These are phyloP conservation scores for Ennomos erosarius DNA, from an alignment of 2,888 invertebrate species.

Conservation along the genomic window DNA sequence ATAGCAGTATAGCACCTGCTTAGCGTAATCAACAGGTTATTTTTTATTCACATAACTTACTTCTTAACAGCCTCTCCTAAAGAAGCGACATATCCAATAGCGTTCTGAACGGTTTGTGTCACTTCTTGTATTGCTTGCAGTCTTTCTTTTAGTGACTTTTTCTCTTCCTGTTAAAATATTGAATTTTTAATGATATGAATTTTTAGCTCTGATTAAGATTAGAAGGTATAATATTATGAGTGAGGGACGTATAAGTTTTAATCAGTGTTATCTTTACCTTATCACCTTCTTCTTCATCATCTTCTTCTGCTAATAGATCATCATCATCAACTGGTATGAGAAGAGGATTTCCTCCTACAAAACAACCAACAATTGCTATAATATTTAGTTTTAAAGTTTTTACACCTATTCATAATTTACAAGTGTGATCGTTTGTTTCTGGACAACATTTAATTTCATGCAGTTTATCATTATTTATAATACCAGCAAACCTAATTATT, in stretches of 20 bases:
- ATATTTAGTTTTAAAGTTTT: no score
- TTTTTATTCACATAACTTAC: slow-evolving; percentile 79
- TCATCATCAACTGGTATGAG: slow-evolving; percentile 86
- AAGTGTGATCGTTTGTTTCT: no score
- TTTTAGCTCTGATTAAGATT: no score
- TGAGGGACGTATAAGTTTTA: neutral
- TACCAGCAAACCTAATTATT: no score
- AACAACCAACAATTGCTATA: neutral
- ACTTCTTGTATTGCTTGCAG: slow-evolving; percentile 98
- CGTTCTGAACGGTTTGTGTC: slow-evolving; percentile 97
- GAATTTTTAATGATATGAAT: slow-evolving; percentile 2
- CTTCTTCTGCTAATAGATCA: slow-evolving; percentile 89
- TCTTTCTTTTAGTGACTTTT: slow-evolving; percentile 96
- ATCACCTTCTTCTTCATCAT: slow-evolving; percentile 96
- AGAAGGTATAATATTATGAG: no score
- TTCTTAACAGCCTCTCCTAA: slow-evolving; percentile 97
- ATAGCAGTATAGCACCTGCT: no score
- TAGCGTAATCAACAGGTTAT: no score
- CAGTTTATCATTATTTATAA: no score
- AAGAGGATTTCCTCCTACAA: slow-evolving; percentile 75
- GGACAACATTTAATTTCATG: no score
- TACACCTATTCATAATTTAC: no score
- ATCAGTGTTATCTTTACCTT: slow-evolving; percentile 80
- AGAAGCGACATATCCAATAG: slow-evolving; percentile 97
- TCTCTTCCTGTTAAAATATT: slow-evolving; percentile 90